Evolutionary conservation across 2,113 vertebrate species (phyloP).

Genomic region (Silurus glanis): DNA sequence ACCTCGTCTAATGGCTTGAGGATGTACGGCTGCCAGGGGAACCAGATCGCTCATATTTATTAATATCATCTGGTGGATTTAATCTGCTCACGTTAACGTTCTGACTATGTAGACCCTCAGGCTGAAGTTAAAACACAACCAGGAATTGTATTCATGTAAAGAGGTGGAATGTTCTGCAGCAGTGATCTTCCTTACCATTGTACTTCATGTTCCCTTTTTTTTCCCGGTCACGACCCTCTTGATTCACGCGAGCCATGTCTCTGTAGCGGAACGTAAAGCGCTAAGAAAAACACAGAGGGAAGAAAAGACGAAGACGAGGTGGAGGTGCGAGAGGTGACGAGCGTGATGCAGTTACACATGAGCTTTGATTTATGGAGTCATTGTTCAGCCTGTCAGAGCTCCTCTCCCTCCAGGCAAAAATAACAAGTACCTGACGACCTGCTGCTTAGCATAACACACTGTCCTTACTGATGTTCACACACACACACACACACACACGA

Average conservation of each 20-base stretch:
- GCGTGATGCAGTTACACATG: slow-evolving; percentile 50
- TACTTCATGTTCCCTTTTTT: slow-evolving; percentile 40
- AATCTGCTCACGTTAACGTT: neutral
- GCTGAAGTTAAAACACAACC: neutral
- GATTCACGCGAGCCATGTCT: neutral
- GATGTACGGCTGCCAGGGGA: neutral
- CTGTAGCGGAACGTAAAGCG: neutral
- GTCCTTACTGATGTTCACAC: neutral
- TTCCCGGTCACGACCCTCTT: neutral
- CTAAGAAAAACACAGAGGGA: neutral
- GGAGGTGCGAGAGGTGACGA: slow-evolving; percentile 45
- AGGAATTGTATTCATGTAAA: neutral
- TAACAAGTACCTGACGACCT: slow-evolving; percentile 31
- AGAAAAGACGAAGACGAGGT: neutral
- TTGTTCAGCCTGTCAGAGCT: slow-evolving; percentile 28
- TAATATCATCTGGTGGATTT: neutral
- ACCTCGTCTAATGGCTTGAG: neutral
- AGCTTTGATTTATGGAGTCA: slow-evolving; percentile 54
- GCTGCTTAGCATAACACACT: neutral
- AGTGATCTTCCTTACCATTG: neutral
- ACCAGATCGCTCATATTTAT: neutral
- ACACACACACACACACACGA: neutral
- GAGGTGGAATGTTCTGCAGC: neutral
- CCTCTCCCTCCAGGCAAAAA: slow-evolving; percentile 29
- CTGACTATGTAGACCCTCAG: too few species aligned